phyloP scores from a whole-genome alignment of 2,888 invertebrate species.

The Alitta virens region DNA sequence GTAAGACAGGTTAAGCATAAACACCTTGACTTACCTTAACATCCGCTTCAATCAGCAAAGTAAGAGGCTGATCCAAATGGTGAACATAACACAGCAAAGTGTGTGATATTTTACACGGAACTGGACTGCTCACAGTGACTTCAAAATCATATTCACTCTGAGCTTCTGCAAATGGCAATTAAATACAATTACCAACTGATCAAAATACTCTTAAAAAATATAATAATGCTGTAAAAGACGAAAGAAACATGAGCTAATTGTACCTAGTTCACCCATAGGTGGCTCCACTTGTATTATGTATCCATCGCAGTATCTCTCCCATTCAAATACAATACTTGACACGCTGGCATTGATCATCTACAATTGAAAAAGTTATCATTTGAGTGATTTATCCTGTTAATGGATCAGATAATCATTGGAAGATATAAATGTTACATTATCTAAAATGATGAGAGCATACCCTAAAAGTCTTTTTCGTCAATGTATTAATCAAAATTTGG shows the following conservation, averaged over 20 bases:
- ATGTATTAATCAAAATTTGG: conserved; percentile 42
- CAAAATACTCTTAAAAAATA: no score
- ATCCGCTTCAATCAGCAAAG: conserved; percentile 49
- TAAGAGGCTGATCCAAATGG: conserved; percentile 50
- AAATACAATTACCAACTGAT: no score
- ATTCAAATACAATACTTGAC: conserved; percentile 49
- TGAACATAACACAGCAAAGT: conserved; percentile 50
- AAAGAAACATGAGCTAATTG: not conserved
- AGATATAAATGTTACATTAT: not conserved
- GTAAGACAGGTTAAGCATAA: no score
- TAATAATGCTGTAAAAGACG: no score
- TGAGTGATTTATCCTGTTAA: no score
- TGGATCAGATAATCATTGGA: no score
- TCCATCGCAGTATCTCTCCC: conserved; percentile 43
- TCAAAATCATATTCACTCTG: conserved; percentile 51
- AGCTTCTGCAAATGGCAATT: conserved; percentile 35
- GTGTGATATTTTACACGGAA: conserved; percentile 47
- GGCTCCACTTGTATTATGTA: conserved; percentile 54
- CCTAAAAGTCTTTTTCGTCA: conserved; percentile 47
- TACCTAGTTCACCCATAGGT: conserved; percentile 53
- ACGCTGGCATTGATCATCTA: conserved; percentile 55
- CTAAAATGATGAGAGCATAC: conserved; percentile 29
- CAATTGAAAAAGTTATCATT: conserved; percentile 20
- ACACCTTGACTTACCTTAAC: conserved; percentile 42
- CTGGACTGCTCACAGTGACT: conserved; percentile 46